Evolutionary conservation across 2,888 invertebrate genomes (phyloP), one percentile per base, ranked within the genome.

Genomic region (Dendrolimus houi): DNA sequence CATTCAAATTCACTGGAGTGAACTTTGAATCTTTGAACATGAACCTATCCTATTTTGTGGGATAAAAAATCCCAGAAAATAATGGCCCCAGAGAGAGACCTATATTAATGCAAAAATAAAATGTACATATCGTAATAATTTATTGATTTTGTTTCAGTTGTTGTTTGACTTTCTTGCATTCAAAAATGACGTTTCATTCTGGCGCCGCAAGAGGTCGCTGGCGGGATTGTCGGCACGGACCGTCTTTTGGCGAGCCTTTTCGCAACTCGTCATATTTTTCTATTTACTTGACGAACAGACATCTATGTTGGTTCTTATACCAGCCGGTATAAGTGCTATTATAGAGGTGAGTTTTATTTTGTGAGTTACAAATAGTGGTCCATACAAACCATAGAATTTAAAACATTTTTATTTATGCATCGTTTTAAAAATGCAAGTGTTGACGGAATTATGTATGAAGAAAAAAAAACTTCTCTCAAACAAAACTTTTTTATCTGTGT

Each of bases 181-280:
- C 80, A 99, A 99, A 92, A 99, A 98, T 81, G 99, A 99, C 74
- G 96, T 99, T 0, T 94, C 94, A 58, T 99, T 99, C 82, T 99
- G 99, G 99, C 94, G 95, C 59, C 93, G 93, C 17, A 95, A 96
- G 74, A 93, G 93, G 42, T 95, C 96, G 0, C 95, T 99, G 86
- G 97, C 95, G 53, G 97, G 99, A 0, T 86, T 99, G 14, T 99
- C 99, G 0, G 93, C 95, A 1, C 93, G 97, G 60, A 96, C 97
- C 0, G 95, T 99, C 41, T 77, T 98, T 52, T 99, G 99, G 99
- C 93, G 98, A 57, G 96, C 96, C 1, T 96, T 99, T 81, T 98
- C 98, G 56, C 97, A 98, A 83, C 89, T 94, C 40, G 93, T 99
- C 42, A 95, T 99, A 67, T 98, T 99, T 81, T 89, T 99, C 54